Evolutionary conservation across 2,113 vertebrate genomes (phyloP).

Genomic region (Naja naja): DNA sequence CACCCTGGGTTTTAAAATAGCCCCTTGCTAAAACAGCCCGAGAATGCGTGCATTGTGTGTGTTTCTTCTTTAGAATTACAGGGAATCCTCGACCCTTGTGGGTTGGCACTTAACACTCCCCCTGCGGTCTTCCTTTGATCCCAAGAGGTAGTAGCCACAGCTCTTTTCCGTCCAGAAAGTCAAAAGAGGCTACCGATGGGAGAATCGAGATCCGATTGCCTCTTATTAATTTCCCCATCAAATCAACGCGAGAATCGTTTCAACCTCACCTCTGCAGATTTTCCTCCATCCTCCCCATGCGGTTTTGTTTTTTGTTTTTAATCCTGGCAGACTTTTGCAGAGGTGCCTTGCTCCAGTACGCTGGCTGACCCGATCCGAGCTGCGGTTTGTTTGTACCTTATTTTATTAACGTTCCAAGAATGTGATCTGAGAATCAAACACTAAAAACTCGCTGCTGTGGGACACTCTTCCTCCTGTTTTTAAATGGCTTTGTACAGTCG

Average conservation of each 20-base stretch:
- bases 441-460: slow-evolving; percentile 67
- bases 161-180: not conserved
- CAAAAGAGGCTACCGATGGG: slow-evolving; percentile 28
- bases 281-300: not conserved
- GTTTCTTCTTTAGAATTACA: not conserved
- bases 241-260: not conserved
- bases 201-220: not conserved
- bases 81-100: not conserved
- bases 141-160: accelerated
- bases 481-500: slow-evolving; percentile 73
- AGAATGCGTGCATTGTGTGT: not conserved
- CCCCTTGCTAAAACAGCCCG: not conserved
- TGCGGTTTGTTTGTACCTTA: not conserved
- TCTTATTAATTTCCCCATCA: slow-evolving; percentile 23
- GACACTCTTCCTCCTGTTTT: slow-evolving; percentile 58
- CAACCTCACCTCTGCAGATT: not conserved
- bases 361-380: slow-evolving; percentile 27
- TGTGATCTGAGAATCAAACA: slow-evolving; percentile 58
- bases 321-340: not conserved
- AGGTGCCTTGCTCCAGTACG: slow-evolving; percentile 5
- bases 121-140: not conserved
- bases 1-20: not conserved
- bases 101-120: not conserved
- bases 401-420: slow-evolving; percentile 11
- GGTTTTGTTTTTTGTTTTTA: accelerated